Percentiles rank a stretch among this genome's conserved stretches.
These are phyloP conservation scores for Trachelus tabidus DNA, from an alignment of 2,888 invertebrate genomes.

Conservation along the genomic window DNA sequence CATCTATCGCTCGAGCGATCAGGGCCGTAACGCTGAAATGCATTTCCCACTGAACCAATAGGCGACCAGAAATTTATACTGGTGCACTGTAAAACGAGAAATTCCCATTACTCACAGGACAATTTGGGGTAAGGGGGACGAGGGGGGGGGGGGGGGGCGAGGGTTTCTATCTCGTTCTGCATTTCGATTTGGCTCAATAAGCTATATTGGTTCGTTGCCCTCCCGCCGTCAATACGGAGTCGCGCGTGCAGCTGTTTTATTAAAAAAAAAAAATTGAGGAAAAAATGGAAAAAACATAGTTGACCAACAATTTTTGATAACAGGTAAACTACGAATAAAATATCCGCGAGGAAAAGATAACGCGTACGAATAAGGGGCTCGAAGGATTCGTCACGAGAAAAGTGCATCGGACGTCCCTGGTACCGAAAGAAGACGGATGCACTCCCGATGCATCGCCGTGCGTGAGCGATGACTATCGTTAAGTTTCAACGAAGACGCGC, in stretches of 20 bases:
- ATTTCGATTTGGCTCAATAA: neutral
- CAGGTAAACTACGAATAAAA: too few species aligned
- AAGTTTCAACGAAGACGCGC: neutral
- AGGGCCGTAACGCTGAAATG: neutral
- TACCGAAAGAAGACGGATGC: neutral
- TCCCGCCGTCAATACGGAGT: neutral
- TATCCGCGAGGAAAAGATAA: neutral
- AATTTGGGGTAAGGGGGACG: neutral
- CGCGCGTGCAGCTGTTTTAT: neutral
- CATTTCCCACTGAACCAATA: neutral
- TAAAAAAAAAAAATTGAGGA: too few species aligned
- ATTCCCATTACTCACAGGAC: neutral
- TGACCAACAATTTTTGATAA: too few species aligned
- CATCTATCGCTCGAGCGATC: neutral
- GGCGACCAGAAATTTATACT: neutral
- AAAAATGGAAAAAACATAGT: too few species aligned
- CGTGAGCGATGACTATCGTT: neutral
- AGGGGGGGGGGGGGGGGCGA: too few species aligned
- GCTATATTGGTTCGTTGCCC: neutral
- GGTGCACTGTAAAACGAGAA: neutral
- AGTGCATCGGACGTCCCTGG: neutral
- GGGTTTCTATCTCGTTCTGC: neutral
- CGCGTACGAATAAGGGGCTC: too few species aligned
- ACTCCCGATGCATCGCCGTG: neutral
- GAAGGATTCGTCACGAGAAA: neutral